Evolutionary conservation across 2,797 vertebrate species (phyloP).

Genomic region (Myotis findleyi): DNA sequence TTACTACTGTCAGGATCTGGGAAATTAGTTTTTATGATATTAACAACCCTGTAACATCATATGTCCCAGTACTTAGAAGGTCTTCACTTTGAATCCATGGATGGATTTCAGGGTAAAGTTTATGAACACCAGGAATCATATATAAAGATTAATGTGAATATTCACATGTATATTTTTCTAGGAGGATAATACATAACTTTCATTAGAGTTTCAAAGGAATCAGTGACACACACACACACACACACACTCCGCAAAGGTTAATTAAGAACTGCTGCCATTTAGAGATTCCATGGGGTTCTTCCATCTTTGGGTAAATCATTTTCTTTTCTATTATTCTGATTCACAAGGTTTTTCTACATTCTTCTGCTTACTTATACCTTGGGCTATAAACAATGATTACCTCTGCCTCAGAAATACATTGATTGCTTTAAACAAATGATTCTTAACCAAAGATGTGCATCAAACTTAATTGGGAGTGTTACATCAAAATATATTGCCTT

Average conservation of each 20-base stretch:
- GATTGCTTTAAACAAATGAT: conserved; percentile 48
- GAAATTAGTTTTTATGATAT: conserved; percentile 31
- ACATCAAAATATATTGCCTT: conserved; percentile 50
- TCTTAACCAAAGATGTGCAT: conserved; percentile 51
- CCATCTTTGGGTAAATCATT: conserved; percentile 40
- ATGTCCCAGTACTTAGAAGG: conserved; percentile 3
- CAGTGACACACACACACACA: neutral
- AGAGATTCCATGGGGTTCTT: conserved; percentile 6
- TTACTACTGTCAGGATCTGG: neutral
- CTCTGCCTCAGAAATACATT: conserved; percentile 40
- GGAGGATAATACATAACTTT: conserved; percentile 27
- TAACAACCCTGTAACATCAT: neutral
- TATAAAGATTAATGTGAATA: conserved; percentile 27
- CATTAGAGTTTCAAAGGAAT: neutral
- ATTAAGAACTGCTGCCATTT: conserved; percentile 36
- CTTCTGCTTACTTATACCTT: conserved; percentile 46
- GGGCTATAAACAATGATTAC: conserved; percentile 42
- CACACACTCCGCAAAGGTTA: neutral
- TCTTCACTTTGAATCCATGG: conserved; percentile 12
- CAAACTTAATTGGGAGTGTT: conserved; percentile 29
- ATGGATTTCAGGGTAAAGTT: conserved; percentile 32
- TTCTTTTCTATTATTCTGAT: conserved; percentile 20
- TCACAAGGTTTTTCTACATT: conserved; percentile 32
- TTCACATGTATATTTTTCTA: conserved; percentile 30
- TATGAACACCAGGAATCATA: conserved; percentile 32